phyloP scores from a whole-genome alignment of 2,797 vertebrate genomes.

The Galago senegalensis region DNA sequence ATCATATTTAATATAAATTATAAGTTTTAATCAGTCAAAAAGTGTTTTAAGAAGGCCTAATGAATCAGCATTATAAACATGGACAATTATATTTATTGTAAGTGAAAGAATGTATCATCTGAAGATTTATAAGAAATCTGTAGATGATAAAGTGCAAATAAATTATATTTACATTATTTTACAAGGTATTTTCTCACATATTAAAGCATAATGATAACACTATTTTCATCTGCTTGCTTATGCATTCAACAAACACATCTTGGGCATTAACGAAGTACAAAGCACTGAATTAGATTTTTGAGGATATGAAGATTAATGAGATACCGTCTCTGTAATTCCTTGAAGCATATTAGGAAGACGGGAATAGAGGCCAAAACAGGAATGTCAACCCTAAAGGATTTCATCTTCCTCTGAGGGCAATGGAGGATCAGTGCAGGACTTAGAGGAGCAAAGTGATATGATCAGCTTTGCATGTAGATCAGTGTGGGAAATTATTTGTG shows the following conservation, averaged over 20 bases:
- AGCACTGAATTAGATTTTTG: neutral
- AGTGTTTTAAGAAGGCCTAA: neutral
- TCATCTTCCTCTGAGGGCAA: neutral
- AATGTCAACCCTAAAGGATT: neutral
- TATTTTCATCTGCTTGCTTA: slow-evolving; percentile 25
- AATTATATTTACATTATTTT: neutral
- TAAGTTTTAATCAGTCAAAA: neutral
- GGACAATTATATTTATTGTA: neutral
- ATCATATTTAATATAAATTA: slow-evolving; percentile 15
- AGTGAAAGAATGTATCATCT: neutral
- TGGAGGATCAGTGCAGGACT: neutral
- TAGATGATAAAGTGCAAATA: neutral
- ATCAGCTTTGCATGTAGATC: neutral
- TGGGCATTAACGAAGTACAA: neutral
- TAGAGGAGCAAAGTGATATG: neutral
- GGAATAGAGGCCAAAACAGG: neutral
- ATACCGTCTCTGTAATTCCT: neutral
- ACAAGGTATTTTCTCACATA: neutral
- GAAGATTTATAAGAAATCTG: neutral
- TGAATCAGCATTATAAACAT: slow-evolving; percentile 13
- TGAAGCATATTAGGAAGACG: neutral
- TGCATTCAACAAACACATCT: neutral
- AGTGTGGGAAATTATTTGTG: neutral
- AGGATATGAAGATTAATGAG: slow-evolving; percentile 17
- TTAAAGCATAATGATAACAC: neutral